Conservation (phyloP, 2,113 vertebrate genomes). For the Cyphotilapia sp. region DNA sequence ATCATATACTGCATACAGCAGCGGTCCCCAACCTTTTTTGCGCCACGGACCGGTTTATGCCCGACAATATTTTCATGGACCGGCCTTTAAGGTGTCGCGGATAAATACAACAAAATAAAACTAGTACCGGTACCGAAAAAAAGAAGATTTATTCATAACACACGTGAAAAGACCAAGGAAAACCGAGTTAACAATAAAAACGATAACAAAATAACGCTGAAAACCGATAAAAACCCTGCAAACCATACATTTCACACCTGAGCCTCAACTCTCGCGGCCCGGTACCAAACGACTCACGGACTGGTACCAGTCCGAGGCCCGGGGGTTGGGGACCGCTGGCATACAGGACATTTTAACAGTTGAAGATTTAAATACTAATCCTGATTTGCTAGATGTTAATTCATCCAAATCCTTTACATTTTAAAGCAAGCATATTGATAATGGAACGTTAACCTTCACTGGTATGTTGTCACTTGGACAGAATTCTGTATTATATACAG, state of each 20-base stretch:
- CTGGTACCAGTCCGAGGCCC: accelerated
- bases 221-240: accelerated
- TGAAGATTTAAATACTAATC: not conserved
- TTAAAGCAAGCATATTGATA: not conserved
- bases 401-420: not conserved
- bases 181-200: accelerated
- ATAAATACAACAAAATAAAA: not conserved
- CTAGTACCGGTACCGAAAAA: accelerated
- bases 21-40: accelerated
- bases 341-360: not conserved
- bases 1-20: not conserved
- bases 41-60: accelerated
- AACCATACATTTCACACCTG: accelerated
- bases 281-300: not conserved
- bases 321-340: not conserved
- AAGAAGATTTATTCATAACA: not conserved
- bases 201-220: not conserved
- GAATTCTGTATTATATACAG: not conserved
- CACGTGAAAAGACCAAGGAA: not conserved
- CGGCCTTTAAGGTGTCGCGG: accelerated
- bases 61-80: accelerated
- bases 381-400: not conserved
- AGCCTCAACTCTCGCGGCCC: not conserved
- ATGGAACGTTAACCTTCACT: not conserved
- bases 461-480: not conserved